A percentile compares a stretch with the other conserved stretches of the same genome.
phyloP scores from a whole-genome alignment of 2,888 invertebrate species.

The Drosophila paramelanica region DNA sequence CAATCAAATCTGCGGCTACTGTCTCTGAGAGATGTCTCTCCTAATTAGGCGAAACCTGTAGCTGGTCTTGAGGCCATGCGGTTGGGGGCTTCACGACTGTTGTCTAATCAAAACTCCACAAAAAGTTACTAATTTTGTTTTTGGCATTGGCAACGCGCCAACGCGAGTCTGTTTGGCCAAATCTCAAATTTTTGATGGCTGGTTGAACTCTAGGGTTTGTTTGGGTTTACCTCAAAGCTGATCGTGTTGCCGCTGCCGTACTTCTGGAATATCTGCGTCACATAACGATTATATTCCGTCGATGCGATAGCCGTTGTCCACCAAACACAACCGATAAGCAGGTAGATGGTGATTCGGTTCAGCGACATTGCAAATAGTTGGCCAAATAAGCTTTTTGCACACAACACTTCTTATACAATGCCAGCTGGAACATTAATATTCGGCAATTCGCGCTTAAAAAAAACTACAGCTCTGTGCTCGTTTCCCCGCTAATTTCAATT shows the following conservation, averaged over 20 bases:
- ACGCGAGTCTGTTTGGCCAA: slow-evolving; percentile 14
- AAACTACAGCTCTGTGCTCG: slow-evolving; percentile 32
- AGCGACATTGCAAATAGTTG: slow-evolving; percentile 48
- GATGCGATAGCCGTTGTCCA: slow-evolving; percentile 46
- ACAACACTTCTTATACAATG: slow-evolving; percentile 16
- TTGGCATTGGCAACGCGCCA: slow-evolving; percentile 4
- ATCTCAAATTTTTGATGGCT: neutral
- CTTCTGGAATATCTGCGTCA: slow-evolving; percentile 84
- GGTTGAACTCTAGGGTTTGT: neutral
- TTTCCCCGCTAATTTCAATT: slow-evolving; percentile 42
- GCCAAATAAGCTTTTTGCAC: slow-evolving; percentile 21
- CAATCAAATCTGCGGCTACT: slow-evolving; percentile 12
- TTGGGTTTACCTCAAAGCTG: slow-evolving; percentile 82
- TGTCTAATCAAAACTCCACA: slow-evolving; percentile 12
- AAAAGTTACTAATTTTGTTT: slow-evolving; percentile 55
- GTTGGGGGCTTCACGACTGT: neutral
- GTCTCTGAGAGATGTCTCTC: neutral
- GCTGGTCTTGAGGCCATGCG: neutral
- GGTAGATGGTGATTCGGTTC: slow-evolving; percentile 22
- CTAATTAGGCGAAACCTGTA: neutral
- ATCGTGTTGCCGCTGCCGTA: slow-evolving; percentile 84
- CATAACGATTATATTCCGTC: slow-evolving; percentile 84
- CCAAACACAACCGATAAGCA: slow-evolving; percentile 32
- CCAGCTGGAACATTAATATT: neutral
- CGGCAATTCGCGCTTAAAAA: slow-evolving; percentile 15